Evolutionary conservation across 1,140 invertebrate species (phyloP).

Genomic region (Helicoverpa zea): DNA sequence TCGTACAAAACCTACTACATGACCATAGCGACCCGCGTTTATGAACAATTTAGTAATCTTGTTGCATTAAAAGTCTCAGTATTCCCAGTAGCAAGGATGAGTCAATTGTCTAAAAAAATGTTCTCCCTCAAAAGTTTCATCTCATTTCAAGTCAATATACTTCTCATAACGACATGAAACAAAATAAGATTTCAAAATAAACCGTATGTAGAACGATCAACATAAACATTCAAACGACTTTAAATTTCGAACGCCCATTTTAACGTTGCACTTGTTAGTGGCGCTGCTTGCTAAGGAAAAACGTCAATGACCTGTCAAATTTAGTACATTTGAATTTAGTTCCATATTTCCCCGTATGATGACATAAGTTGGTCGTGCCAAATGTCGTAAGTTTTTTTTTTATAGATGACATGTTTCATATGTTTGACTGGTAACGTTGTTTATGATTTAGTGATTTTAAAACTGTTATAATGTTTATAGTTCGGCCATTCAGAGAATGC

Average conservation of each 20-base stretch:
- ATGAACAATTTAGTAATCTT: too few relatives aligned
- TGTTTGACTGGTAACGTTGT: constrained; percentile 48
- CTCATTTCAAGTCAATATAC: constrained; percentile 16
- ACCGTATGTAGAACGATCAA: constrained; percentile 30
- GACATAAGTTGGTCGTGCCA: neutral
- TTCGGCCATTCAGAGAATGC: too few relatives aligned
- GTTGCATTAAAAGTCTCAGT: too few relatives aligned
- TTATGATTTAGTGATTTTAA: constrained; percentile 53
- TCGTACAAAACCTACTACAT: too few relatives aligned
- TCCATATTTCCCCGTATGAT: constrained; percentile 8
- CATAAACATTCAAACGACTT: constrained; percentile 28
- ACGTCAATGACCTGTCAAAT: constrained; percentile 14
- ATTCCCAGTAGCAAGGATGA: too few relatives aligned
- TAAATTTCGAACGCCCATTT: constrained; percentile 23
- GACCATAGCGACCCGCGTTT: too few relatives aligned
- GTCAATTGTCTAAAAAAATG: too few relatives aligned
- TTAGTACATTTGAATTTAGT: constrained; percentile 17
- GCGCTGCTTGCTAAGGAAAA: neutral
- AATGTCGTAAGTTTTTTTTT: constrained; percentile 40
- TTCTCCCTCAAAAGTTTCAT: too few relatives aligned
- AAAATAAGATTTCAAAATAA: constrained; percentile 28
- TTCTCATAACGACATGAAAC: neutral
- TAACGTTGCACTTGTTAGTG: neutral
- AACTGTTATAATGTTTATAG: constrained; percentile 38
- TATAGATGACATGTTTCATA: constrained; percentile 42